phyloP scores from a whole-genome alignment of 2,113 vertebrate species.

The Choloepus hoffmanni region DNA sequence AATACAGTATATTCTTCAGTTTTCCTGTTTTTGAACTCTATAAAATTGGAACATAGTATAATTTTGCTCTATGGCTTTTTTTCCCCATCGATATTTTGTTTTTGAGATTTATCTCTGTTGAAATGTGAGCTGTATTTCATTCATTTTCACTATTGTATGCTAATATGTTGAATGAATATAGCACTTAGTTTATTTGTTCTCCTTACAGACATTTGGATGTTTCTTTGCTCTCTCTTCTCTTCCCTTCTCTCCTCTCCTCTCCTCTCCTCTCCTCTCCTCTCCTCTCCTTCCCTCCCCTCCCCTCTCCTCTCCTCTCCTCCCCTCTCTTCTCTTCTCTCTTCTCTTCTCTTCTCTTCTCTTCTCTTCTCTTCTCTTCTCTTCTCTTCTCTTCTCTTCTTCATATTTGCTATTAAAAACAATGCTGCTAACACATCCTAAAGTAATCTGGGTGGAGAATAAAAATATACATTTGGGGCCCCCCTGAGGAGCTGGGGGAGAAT shows the following conservation, averaged over 20 bases:
- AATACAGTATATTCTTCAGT: not conserved
- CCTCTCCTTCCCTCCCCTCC: too few relatives aligned
- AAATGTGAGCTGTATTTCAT: not conserved
- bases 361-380: too few relatives aligned
- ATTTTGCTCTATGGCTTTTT: not conserved
- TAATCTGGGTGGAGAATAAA: too few relatives aligned
- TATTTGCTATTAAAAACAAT: not conserved
- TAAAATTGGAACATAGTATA: not conserved
- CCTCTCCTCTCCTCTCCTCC: too few relatives aligned
- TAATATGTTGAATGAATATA: not conserved
- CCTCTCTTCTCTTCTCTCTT: too few relatives aligned
- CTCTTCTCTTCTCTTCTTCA: not conserved
- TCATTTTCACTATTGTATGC: not conserved
- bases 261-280: too few relatives aligned
- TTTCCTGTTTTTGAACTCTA: not conserved
- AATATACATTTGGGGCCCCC: too few relatives aligned
- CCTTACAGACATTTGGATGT: not conserved
- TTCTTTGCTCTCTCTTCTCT: not conserved
- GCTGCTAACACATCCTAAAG: too few relatives aligned
- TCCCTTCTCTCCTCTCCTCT: too few relatives aligned
- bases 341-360: too few relatives aligned
- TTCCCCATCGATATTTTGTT: not conserved
- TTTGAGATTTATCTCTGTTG: not conserved
- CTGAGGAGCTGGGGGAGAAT: too few relatives aligned
- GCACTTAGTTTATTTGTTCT: not conserved